phyloP scores from a whole-genome alignment of 2,888 invertebrate genomes.

The Campoplex nolae region DNA sequence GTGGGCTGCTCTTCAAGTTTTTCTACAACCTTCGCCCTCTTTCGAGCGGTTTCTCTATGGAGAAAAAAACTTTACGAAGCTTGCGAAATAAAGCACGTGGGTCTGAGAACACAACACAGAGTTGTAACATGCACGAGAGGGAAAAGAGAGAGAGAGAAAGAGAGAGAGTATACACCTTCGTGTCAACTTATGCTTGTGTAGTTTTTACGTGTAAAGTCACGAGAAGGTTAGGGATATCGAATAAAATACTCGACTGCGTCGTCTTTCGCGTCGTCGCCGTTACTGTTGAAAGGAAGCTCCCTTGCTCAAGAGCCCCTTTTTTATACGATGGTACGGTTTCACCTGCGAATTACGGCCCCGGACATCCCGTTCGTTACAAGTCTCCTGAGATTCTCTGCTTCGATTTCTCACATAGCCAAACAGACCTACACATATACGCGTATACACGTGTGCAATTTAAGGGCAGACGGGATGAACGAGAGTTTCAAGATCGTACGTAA shows the following conservation, averaged over 20 bases:
- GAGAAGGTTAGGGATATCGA: conserved; percentile 25
- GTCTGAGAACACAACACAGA: neutral
- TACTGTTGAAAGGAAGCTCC: conserved; percentile 46
- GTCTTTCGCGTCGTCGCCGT: conserved; percentile 21
- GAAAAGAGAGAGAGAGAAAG: neutral
- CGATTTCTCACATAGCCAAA: conserved; percentile 30
- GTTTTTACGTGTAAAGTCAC: conserved; percentile 39
- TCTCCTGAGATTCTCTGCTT: conserved; percentile 46
- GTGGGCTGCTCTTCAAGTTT: conserved; percentile 24
- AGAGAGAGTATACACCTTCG: conserved; percentile 33
- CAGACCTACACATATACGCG: conserved; percentile 7
- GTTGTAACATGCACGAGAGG: neutral
- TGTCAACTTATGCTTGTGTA: conserved; percentile 48
- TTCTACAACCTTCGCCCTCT: neutral
- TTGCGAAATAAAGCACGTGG: conserved; percentile 18
- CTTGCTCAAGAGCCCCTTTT: conserved; percentile 54
- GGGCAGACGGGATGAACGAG: conserved; percentile 38
- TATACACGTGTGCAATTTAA: conserved; percentile 2
- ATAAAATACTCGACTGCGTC: conserved; percentile 30
- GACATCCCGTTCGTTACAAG: conserved; percentile 68
- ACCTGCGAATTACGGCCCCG: conserved; percentile 71
- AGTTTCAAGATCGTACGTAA: conserved; percentile 40
- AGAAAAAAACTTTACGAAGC: conserved; percentile 52
- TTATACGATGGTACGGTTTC: conserved; percentile 67
- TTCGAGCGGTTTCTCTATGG: neutral